Evolutionary conservation across 2,888 invertebrate genomes (phyloP).

Genomic region (Nephrotoma guestfalica): DNA sequence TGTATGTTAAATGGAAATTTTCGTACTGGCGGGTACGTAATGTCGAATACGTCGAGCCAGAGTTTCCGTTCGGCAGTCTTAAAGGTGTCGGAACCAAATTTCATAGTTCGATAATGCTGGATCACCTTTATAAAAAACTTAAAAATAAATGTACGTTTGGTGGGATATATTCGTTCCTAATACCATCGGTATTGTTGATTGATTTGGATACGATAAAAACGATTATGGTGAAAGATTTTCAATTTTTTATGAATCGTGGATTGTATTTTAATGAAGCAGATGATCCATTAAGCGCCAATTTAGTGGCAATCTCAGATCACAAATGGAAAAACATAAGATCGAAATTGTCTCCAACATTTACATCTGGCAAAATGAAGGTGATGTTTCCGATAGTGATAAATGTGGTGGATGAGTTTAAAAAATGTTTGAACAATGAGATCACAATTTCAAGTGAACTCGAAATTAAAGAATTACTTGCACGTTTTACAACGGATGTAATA

Average conservation of each 20-base stretch:
- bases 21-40: no score
- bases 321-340: slow-evolving; percentile 33
- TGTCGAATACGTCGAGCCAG: slow-evolving; percentile 12
- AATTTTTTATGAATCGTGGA: slow-evolving; percentile 26
- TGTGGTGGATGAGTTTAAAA: slow-evolving; percentile 20
- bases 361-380: slow-evolving; percentile 34
- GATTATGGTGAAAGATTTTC: slow-evolving; percentile 27
- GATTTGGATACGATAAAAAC: slow-evolving; percentile 24
- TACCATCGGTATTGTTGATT: slow-evolving; percentile 15
- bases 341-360: slow-evolving; percentile 34
- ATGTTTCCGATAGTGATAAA: slow-evolving; percentile 29
- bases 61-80: slow-evolving; percentile 19
- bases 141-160: slow-evolving; percentile 19
- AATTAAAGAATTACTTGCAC: slow-evolving; percentile 29
- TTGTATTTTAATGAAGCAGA: slow-evolving; percentile 21
- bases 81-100: slow-evolving; percentile 16
- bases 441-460: slow-evolving; percentile 22
- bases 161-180: slow-evolving; percentile 21
- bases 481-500: slow-evolving; percentile 37
- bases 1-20: no score
- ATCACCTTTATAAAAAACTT: slow-evolving; percentile 19
- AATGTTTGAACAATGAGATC: slow-evolving; percentile 16
- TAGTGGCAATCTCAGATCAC: slow-evolving; percentile 15
- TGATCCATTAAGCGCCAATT: slow-evolving; percentile 25
- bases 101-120: slow-evolving; percentile 16